phyloP scores from a whole-genome alignment of 2,113 vertebrate genomes.

The Camelus dromedarius region DNA sequence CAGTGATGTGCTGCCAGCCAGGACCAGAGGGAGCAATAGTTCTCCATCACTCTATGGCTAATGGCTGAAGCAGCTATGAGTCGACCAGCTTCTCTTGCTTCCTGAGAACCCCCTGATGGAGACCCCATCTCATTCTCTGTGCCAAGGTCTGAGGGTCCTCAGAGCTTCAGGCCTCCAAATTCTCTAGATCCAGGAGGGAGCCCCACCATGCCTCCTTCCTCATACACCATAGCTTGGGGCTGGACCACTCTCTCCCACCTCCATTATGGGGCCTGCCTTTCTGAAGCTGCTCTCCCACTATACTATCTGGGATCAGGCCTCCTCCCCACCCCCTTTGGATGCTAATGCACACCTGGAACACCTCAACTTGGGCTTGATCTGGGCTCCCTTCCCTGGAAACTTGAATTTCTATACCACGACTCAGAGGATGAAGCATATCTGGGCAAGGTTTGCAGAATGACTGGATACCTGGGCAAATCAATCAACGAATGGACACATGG shows the following conservation, averaged over 20 bases:
- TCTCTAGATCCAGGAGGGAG: neutral
- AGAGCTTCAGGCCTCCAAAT: neutral
- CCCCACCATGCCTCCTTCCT: neutral
- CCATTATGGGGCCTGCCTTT: rapidly evolving
- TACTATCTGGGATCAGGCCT: neutral
- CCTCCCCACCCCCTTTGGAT: neutral
- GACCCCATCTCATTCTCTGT: neutral
- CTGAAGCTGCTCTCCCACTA: neutral
- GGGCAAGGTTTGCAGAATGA: neutral
- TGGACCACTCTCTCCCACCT: neutral
- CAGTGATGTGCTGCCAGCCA: neutral
- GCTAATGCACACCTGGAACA: no score
- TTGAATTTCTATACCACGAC: neutral
- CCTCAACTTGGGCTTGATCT: neutral
- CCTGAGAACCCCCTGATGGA: neutral
- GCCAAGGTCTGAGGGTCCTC: neutral
- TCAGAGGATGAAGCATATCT: neutral
- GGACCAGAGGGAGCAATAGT: rapidly evolving
- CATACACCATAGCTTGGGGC: neutral
- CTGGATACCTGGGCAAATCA: neutral
- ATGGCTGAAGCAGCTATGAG: neutral
- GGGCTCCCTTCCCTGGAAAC: neutral
- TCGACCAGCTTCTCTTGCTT: neutral
- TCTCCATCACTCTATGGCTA: neutral
- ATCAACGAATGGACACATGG: neutral